A percentile compares a stretch with the other conserved stretches of the same genome.
Conservation (phyloP, 2,113 vertebrate genomes). For the Bettongia penicillata region DNA sequence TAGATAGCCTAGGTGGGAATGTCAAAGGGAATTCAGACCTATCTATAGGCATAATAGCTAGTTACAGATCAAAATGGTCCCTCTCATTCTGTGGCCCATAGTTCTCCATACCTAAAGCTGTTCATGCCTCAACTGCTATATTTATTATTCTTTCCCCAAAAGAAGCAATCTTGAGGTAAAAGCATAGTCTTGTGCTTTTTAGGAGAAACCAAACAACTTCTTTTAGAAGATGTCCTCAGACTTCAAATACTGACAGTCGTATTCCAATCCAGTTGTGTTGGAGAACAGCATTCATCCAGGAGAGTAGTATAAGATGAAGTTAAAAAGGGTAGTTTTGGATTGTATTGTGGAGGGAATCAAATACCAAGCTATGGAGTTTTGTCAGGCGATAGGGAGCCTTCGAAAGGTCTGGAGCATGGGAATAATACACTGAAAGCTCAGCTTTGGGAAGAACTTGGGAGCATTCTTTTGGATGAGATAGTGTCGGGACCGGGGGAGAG, state of each 20-base stretch:
- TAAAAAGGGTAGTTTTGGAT: not conserved
- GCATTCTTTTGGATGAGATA: not conserved
- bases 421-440: not conserved
- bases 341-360: not conserved
- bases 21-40: not conserved
- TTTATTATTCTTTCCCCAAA: not conserved
- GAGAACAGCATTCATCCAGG: not conserved
- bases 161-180: not conserved
- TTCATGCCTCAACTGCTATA: not conserved
- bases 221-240: not conserved
- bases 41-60: not conserved
- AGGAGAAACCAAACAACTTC: not conserved
- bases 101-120: not conserved
- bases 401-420: not conserved
- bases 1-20: not conserved
- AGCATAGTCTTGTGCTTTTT: not conserved
- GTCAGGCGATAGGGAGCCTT: not conserved
- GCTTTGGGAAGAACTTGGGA: not conserved
- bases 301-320: not conserved
- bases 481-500: rapidly evolving
- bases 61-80: not conserved
- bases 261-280: not conserved
- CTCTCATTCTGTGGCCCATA: not conserved
- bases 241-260: not conserved
- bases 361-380: not conserved